Percentiles rank a stretch among this genome's conserved stretches.
These are phyloP conservation scores for Agraylea sexmaculata DNA, from an alignment of 1,140 invertebrate genomes.

Conservation along the genomic window DNA sequence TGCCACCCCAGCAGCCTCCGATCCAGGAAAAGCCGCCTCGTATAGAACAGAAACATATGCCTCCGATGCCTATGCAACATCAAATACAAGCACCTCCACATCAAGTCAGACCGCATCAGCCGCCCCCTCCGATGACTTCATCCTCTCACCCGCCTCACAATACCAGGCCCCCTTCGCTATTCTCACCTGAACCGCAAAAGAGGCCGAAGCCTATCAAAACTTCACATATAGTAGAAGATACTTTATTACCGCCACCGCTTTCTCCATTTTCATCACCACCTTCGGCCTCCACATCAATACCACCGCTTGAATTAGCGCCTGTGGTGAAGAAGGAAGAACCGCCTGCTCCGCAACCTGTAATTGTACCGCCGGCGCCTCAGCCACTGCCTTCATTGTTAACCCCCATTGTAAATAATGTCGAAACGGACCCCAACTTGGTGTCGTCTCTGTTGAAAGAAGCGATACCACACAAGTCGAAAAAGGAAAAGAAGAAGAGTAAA, in stretches of 20 bases:
- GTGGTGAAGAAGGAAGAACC: slow-evolving; percentile 36
- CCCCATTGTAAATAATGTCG: slow-evolving; percentile 29
- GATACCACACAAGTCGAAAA: slow-evolving; percentile 25
- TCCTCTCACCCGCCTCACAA: neutral
- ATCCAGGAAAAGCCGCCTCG: slow-evolving; percentile 4
- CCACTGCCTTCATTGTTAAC: slow-evolving; percentile 20
- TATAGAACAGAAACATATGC: neutral
- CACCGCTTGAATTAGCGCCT: slow-evolving; percentile 31
- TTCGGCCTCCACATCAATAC: slow-evolving; percentile 22
- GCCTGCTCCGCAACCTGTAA: slow-evolving; percentile 30
- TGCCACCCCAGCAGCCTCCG: neutral
- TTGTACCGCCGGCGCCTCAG: slow-evolving; percentile 21
- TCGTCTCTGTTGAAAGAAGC: slow-evolving; percentile 38
- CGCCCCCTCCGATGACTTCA: neutral
- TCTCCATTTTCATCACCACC: slow-evolving; percentile 35
- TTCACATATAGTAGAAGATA: slow-evolving; percentile 26
- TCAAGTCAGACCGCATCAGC: slow-evolving; percentile 4
- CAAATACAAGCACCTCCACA: slow-evolving; percentile 14
- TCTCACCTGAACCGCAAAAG: slow-evolving; percentile 20
- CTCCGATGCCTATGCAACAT: neutral
- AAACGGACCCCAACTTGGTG: slow-evolving; percentile 36
- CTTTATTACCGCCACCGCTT: slow-evolving; percentile 32
- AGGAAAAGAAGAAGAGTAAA: slow-evolving; percentile 41
- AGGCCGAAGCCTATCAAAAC: neutral
- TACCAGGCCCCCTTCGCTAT: slow-evolving; percentile 14